A percentile compares a stretch with the other conserved stretches of the same genome.
These are phyloP conservation scores for Lepus townsendii DNA, from an alignment of 2,797 vertebrate species.

Conservation along the genomic window DNA sequence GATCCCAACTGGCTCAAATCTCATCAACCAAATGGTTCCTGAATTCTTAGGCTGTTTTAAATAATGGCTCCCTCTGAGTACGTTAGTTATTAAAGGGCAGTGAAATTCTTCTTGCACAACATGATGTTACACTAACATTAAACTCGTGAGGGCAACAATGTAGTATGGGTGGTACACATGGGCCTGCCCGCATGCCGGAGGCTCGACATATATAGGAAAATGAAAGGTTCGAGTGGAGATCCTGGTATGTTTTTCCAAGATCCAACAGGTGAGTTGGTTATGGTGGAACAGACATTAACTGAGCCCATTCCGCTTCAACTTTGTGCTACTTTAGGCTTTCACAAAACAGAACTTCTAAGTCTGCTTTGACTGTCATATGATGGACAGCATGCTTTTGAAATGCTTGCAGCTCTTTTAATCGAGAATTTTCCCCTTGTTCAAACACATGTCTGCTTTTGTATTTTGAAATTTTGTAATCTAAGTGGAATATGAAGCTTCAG, in stretches of 20 bases:
- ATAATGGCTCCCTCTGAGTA: constrained; percentile 42
- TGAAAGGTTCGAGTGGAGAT: not conserved
- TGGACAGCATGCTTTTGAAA: not conserved
- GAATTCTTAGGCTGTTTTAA: constrained; percentile 49
- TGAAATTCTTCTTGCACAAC: constrained; percentile 52
- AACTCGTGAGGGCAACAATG: constrained; percentile 22
- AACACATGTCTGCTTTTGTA: not conserved
- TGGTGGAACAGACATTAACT: not conserved
- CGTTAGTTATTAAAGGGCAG: constrained; percentile 58
- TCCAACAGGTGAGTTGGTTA: not conserved
- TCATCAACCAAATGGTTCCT: constrained; percentile 38
- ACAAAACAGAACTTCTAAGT: constrained; percentile 21
- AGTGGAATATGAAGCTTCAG: not conserved
- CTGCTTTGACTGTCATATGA: not conserved
- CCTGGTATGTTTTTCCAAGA: not conserved
- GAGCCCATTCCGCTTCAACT: not conserved
- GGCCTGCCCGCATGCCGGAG: not conserved
- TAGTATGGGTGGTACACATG: not conserved
- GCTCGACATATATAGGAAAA: not conserved
- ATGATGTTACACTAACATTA: constrained; percentile 42
- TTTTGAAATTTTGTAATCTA: not conserved
- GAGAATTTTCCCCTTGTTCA: not conserved
- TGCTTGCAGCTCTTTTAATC: not conserved
- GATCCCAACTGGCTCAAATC: constrained; percentile 57
- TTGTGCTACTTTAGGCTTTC: not conserved